Conservation (phyloP, 1,140 invertebrate species). For the Caenorhabditis brenneri region DNA sequence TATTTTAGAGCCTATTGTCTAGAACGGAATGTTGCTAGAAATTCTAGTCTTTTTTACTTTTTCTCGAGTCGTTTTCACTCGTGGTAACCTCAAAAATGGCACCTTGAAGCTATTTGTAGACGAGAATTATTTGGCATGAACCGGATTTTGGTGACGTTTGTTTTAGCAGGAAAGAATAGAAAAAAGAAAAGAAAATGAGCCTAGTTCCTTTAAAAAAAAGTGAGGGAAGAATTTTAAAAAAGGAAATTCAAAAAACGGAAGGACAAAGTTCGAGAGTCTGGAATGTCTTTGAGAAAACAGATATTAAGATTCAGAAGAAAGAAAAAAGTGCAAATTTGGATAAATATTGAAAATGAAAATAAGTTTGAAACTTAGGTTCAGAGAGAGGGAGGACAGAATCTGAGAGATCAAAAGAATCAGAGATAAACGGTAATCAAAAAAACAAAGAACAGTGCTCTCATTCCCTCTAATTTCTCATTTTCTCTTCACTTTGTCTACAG, state of each 20-base stretch:
- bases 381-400: neutral
- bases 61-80: neutral
- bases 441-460: neutral
- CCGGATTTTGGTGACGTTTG: neutral
- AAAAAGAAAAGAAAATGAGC: neutral
- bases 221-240: neutral
- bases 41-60: neutral
- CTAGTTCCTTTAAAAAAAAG: neutral
- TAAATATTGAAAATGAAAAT: neutral
- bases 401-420: neutral
- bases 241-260: neutral
- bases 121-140: neutral
- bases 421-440: conserved; percentile 14
- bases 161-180: neutral
- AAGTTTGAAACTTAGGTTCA: neutral
- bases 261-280: neutral
- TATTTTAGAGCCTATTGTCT: neutral
- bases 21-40: conserved; percentile 5
- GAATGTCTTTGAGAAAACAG: too few species aligned
- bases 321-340: neutral
- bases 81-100: too few species aligned
- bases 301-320: too few species aligned
- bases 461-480: neutral
- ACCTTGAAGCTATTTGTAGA: neutral
- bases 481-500: conserved; percentile 20